These are phyloP conservation scores for Drosophila micromelanica DNA, from an alignment of 1,140 invertebrate species.

Conservation along the genomic window DNA sequence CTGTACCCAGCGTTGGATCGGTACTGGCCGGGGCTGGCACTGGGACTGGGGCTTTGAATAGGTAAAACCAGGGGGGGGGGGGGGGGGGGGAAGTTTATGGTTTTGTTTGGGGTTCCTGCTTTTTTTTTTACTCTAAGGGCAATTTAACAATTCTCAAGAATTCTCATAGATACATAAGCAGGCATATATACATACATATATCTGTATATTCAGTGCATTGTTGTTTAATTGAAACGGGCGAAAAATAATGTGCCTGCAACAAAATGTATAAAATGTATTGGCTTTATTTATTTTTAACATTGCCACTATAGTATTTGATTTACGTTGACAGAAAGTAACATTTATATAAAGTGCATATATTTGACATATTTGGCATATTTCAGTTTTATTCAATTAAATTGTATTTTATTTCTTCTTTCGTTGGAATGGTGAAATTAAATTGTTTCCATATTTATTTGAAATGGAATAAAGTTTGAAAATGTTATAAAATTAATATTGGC, in stretches of 20 bases:
- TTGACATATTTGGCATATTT: background rate
- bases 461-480: too few species aligned
- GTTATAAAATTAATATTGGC: too few species aligned
- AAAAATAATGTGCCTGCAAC: background rate
- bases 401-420: too few species aligned
- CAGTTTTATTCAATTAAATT: background rate
- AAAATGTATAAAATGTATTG: too few species aligned
- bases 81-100: constrained; percentile 22
- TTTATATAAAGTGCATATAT: too few species aligned
- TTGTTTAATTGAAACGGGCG: background rate
- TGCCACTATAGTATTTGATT: too few species aligned
- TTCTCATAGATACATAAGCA: background rate
- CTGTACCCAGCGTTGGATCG: constrained; percentile 44
- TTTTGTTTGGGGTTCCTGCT: constrained; percentile 13
- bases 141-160: constrained; percentile 3
- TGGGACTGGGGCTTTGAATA: background rate
- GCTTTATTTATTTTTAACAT: too few species aligned
- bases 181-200: too few species aligned
- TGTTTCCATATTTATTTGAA: too few species aligned
- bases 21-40: constrained; percentile 10
- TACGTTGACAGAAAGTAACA: too few species aligned
- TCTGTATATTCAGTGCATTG: too few species aligned
- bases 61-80: background rate
- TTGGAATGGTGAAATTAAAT: too few species aligned
- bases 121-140: constrained; percentile 14